phyloP scores from a whole-genome alignment of 2,113 vertebrate species.

The Hippoglossus stenolepis region DNA sequence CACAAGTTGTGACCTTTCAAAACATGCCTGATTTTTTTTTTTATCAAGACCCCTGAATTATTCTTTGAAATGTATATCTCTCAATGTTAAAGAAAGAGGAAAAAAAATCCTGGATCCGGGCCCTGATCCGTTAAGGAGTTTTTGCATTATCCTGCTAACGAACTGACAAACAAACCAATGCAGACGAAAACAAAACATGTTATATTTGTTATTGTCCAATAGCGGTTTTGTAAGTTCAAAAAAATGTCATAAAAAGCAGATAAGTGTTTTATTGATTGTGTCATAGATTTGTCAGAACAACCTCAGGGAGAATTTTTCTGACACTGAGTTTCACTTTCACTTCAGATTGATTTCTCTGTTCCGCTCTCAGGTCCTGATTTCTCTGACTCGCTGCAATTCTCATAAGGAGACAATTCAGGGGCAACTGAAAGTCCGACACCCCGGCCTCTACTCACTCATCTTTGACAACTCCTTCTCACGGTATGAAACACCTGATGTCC shows the following conservation, averaged over 20 bases:
- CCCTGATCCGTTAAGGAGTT: no score
- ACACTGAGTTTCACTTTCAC: constrained; percentile 9
- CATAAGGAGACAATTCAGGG: constrained; percentile 94
- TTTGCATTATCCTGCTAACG: no score
- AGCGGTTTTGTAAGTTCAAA: no score
- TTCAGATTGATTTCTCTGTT: constrained; percentile 31
- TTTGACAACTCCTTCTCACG: constrained; percentile 98
- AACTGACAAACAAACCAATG: no score
- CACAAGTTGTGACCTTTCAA: no score
- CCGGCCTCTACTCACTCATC: constrained; percentile 91
- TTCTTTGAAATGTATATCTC: no score
- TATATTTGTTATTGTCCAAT: no score
- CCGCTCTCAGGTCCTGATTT: constrained; percentile 91
- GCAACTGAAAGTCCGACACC: constrained; percentile 89
- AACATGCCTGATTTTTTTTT: no score
- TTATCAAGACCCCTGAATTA: no score
- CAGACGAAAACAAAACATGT: no score
- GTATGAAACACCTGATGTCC: constrained; percentile 71
- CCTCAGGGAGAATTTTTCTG: background rate
- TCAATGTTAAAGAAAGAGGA: no score
- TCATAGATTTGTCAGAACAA: background rate
- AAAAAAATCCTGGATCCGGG: no score
- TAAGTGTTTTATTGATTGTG: background rate
- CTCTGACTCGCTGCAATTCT: constrained; percentile 92
- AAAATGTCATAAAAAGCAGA: background rate